phyloP scores from a whole-genome alignment of 1,140 invertebrate species.

The Pemphigus obesinymphae region DNA sequence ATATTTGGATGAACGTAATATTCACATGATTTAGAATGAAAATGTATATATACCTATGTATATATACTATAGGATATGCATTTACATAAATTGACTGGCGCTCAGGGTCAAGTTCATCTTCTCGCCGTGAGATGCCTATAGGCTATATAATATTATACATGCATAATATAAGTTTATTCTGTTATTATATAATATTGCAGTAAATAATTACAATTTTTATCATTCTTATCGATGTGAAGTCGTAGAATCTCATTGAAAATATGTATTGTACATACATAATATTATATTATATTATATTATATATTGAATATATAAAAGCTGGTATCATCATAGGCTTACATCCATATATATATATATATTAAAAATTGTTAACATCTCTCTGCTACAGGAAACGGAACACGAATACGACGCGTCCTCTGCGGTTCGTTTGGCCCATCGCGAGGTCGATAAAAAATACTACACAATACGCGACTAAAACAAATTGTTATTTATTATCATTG shows the following conservation, averaged over 20 bases:
- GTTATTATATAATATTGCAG: neutral
- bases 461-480: neutral
- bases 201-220: no score
- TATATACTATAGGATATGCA: neutral
- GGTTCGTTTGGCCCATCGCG: slow-evolving; percentile 3
- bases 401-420: slow-evolving; percentile 18
- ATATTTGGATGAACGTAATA: neutral
- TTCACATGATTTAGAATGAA: neutral
- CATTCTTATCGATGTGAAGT: no score
- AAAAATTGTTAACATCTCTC: neutral
- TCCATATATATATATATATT: no score
- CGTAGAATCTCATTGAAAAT: no score
- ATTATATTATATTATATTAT: no score
- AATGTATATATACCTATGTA: neutral
- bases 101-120: neutral
- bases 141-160: no score
- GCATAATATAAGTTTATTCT: no score
- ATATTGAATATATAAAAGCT: no score
- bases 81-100: neutral
- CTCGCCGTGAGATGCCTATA: neutral
- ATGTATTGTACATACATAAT: no score
- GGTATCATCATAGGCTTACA: neutral
- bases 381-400: slow-evolving; percentile 17
- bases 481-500: slow-evolving; percentile 15
- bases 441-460: neutral